phyloP scores from a whole-genome alignment of 2,797 vertebrate species.

The Eulemur coronatus region DNA sequence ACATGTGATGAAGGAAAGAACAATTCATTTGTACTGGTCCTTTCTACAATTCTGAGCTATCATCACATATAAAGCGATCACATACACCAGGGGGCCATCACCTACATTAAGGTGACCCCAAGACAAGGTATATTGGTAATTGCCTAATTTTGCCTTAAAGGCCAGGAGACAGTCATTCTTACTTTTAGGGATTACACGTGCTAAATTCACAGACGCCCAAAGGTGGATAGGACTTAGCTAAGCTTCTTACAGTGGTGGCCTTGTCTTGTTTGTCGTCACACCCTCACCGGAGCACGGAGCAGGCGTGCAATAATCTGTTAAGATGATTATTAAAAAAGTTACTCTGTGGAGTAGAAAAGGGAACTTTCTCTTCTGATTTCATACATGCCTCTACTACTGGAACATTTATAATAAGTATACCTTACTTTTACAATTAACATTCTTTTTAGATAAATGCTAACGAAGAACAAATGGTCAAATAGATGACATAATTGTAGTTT shows the following conservation, averaged over 20 bases:
- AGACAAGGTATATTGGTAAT: background rate
- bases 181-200: background rate
- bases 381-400: background rate
- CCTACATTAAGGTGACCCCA: background rate
- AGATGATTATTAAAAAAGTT: background rate
- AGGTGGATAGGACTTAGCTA: background rate
- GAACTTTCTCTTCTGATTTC: background rate
- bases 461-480: background rate
- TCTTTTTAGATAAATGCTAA: background rate
- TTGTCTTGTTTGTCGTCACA: background rate
- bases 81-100: accelerated
- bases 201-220: background rate
- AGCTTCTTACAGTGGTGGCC: background rate
- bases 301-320: accelerated
- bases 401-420: background rate
- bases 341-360: background rate
- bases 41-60: background rate
- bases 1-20: background rate
- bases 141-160: background rate
- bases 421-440: background rate
- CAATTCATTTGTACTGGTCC: accelerated
- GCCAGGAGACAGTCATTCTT: background rate
- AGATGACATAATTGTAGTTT: background rate
- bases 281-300: background rate
- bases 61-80: accelerated